phyloP scores from a whole-genome alignment of 2,113 vertebrate species.

The Eidolon helvum region DNA sequence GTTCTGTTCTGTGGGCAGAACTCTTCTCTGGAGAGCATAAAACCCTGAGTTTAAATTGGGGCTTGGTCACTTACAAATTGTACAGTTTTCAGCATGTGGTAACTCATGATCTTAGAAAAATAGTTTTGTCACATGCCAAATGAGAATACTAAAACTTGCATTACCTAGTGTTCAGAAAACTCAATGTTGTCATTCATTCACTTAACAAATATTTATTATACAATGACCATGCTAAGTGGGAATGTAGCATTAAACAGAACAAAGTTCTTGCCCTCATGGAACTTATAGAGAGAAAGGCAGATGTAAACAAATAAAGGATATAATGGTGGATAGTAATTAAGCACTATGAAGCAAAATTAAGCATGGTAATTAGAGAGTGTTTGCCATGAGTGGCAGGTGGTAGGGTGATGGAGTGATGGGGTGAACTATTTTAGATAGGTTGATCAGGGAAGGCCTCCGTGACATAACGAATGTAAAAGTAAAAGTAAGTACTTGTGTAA shows the following conservation, averaged over 20 bases:
- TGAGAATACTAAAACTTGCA: not conserved
- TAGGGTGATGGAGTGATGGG: not conserved
- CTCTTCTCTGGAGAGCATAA: not conserved
- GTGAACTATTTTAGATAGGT: not conserved
- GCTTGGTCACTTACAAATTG: not conserved
- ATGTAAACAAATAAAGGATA: not conserved
- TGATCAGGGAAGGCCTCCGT: not conserved
- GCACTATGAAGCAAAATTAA: not conserved
- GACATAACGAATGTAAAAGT: not conserved
- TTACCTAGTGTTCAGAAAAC: not conserved
- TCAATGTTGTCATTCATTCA: not conserved
- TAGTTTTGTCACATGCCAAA: not conserved
- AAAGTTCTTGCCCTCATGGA: not conserved
- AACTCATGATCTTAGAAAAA: not conserved
- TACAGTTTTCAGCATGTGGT: not conserved
- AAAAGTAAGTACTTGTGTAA: not conserved
- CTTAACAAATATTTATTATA: not conserved
- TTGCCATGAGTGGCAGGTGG: not conserved
- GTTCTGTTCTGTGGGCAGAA: not conserved
- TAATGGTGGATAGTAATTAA: not conserved
- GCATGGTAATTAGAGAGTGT: not conserved
- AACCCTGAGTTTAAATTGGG: not conserved
- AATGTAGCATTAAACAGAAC: not conserved
- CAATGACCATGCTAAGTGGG: too few relatives aligned
- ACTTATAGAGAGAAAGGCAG: not conserved